Evolutionary conservation across 1,140 invertebrate genomes (phyloP), one percentile per base, ranked within the genome.

Genomic region (Oscheius sp.): DNA sequence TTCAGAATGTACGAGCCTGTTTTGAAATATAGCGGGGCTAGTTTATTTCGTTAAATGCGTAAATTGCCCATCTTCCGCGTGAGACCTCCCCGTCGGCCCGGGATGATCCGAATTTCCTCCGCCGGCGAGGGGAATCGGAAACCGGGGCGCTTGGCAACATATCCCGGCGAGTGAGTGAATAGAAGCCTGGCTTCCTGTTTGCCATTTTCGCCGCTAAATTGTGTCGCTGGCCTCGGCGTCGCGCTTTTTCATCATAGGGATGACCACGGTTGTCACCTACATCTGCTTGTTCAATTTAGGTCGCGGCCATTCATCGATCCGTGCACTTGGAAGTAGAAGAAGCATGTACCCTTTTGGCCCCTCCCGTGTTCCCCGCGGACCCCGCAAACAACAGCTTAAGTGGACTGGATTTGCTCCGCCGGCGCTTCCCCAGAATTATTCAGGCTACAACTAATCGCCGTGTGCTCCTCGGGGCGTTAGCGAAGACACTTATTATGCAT

Each of bases 371-470:
- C 28, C 28, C 49, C 23, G 7, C 23, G 23, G 7, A 13, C 7
- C 49, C 23, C 28, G 7, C 4, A 55, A 23, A 55, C 4, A n/a
- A n/a, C n/a, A n/a, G n/a, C n/a, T n/a, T n/a, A n/a, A n/a, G n/a
- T n/a, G n/a, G n/a, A n/a, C n/a, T n/a, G n/a, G n/a, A n/a, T n/a
- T n/a, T n/a, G n/a, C n/a, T n/a, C n/a, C n/a, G n/a, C n/a, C n/a
- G n/a, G n/a, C n/a, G n/a, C n/a, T n/a, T 20, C 7, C 49, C 15
- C 49, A 26, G 49, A 55, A 55, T 55, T 55, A 55, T 55, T 7
- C 49, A 55, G 4, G 49, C 49, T 55, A 55, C 15, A 15, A 55
- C 49, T 55, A 55, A 55, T 55, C 49, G 28, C 49, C 49, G 49
- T 55, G 49, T 15, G 49, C 49, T 13, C 7, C 28, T 15, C 49